Base-by-base conservation (phyloP, 2,888 invertebrate genomes). In the Drosophila anomelani region DNA sequence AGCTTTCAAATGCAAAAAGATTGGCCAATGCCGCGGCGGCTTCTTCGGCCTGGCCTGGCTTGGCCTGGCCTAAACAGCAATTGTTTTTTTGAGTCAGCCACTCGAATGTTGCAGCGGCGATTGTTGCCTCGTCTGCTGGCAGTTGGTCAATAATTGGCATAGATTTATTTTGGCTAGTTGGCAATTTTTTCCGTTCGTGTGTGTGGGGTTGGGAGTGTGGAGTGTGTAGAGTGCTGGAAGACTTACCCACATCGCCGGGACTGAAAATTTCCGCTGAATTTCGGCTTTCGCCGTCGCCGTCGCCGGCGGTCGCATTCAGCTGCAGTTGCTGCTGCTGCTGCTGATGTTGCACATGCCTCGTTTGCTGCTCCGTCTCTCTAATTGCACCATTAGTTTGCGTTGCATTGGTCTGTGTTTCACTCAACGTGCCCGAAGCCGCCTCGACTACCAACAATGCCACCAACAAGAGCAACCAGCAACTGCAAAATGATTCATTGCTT, bases 401-500 rank as follows among this genome's bases (percentile, higher is more conserved):
- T 80, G 85, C 88, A 88, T 86, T 88, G 75, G 90, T 75, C 78
- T 78, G 87, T 61, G 84, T 80, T 83, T 84, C 85, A 68, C 68
- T 85, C 66, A 49, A 60, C 57, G 78, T 46, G 56, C 75, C 54
- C 46, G 69, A 51, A 62, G 74, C 69, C 46, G 63, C 57, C 51
- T 66, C 60, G 38, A 66, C 72, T 64, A 70, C 51, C 77, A 79
- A 74, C 80, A 80, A 79, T 84, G 82, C 70, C 74, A 87, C 69
- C 66, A 81, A 67, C 46, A 68, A 57, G 49, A 78, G 74, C 67
- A 84, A 74, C 68, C 81, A 87, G 80, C 80, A 83, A 81, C 84
- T 74, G 82, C 83, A 86, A 90, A 91, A 88, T 88, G 90, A 88
- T 87, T 90, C 88, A 86, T 86, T 86, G 88, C 90, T 87, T 90